Evolutionary conservation across 2,888 invertebrate genomes (phyloP), one percentile per base, ranked within the genome.

Genomic region (Lysandra coridon): DNA sequence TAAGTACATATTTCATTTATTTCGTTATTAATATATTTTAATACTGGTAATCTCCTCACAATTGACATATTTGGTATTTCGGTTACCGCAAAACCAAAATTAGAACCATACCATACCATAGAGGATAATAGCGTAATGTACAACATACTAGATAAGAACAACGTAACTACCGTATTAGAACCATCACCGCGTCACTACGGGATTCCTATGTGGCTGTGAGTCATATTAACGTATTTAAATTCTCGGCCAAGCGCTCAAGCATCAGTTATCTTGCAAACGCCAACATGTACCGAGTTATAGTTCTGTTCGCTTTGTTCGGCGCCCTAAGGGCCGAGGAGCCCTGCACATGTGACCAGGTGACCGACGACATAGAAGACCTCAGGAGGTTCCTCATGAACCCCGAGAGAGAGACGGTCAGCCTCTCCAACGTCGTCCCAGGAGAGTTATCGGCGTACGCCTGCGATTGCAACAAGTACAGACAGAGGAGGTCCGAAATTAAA

Each of bases 381-480:
- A 83, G 81, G 80, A 69, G 83, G 6, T 84, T 83, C 23, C 75
- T 85, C 3, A 2, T 79, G 5, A 75, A 82, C 17, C 60, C 75
- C 0, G 79, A 81, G 14, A 40, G 79, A 0, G 80, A 79, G 14
- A 37, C 79, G 1, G 80, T 80, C 1, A 62, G 76, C 6, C 73
- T 83, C 30, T 14, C 82, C 1, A 83, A 84, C 0, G 81, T 85
- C 0, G 3, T 85, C 0, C 84, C 87, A 0, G 87, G 84, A 0
- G 79, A 85, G 2, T 73, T 88, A 0, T 83, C 84, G 0, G 85
- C 86, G 0, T 30, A 84, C 0, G 81, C 83, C 0, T 88, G 88
- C 78, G 84, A 85, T 80, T 87, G 87, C 79, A 84, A 84, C 14
- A 83, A 81, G 14, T 81, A 79, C 1, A 80, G 83, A 53, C 81